phyloP scores from a whole-genome alignment of 1,140 invertebrate genomes.

The Atta texana region DNA sequence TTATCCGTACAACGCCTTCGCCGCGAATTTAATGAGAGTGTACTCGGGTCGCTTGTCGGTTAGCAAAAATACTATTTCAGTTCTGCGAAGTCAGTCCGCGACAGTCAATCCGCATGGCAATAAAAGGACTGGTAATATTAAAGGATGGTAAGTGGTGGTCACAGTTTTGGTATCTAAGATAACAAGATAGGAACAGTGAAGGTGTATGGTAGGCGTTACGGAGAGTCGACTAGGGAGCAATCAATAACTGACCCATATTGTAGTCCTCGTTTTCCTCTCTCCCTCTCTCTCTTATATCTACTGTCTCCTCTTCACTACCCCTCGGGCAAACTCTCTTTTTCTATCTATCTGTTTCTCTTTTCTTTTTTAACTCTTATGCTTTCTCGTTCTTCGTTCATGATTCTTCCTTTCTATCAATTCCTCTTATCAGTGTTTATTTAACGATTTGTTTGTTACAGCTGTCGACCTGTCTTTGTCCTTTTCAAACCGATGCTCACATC shows the following conservation, averaged over 20 bases:
- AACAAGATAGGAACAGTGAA: conserved; percentile 77
- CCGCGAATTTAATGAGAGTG: conserved; percentile 49
- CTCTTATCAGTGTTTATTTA: conserved; percentile 31
- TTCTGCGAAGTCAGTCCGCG: neutral
- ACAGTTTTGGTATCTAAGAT: conserved; percentile 78
- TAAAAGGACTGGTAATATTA: conserved; percentile 58
- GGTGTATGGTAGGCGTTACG: conserved; percentile 78
- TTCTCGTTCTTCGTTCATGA: conserved; percentile 27
- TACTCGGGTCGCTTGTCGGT: neutral
- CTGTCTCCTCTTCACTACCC: conserved; percentile 45
- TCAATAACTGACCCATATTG: conserved; percentile 87
- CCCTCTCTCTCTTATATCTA: conserved; percentile 71
- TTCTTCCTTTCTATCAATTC: conserved; percentile 26
- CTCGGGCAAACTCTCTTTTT: conserved; percentile 53
- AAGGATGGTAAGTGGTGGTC: conserved; percentile 67
- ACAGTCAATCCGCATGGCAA: conserved; percentile 53
- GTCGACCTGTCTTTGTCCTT: neutral
- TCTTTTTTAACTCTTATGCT: conserved; percentile 4
- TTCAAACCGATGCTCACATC: neutral
- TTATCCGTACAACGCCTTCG: neutral
- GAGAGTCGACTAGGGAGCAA: conserved; percentile 83
- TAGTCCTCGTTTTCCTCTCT: conserved; percentile 79
- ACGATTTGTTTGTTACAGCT: conserved; percentile 21
- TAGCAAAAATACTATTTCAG: conserved; percentile 51
- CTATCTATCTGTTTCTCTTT: conserved; percentile 10